A percentile compares a stretch with the other conserved stretches of the same genome.
These are phyloP conservation scores for Gymnogyps californianus DNA, from an alignment of 2,113 vertebrate genomes.

Conservation along the genomic window DNA sequence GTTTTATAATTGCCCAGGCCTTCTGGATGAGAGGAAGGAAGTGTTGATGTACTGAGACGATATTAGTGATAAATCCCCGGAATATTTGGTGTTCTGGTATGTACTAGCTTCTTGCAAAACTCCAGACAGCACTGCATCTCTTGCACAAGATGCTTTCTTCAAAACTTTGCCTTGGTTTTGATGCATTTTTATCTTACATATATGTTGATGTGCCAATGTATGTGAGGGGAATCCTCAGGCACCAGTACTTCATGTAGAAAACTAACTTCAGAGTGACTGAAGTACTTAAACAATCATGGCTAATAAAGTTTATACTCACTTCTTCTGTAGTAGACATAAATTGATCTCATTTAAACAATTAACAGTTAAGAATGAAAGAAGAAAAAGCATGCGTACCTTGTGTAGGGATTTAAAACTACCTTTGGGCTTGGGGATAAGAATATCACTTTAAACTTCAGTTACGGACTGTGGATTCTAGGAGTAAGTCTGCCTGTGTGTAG, in stretches of 20 bases:
- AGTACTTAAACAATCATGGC: neutral
- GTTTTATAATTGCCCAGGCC: neutral
- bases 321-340: neutral
- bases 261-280: neutral
- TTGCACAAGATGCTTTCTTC: neutral
- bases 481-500: neutral
- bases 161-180: neutral
- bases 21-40: neutral
- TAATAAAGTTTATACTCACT: neutral
- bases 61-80: neutral
- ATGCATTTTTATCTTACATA: neutral
- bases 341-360: neutral
- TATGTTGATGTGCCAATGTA: neutral
- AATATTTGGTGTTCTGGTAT: neutral
- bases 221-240: neutral
- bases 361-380: neutral
- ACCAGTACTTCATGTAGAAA: neutral
- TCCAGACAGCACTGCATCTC: neutral
- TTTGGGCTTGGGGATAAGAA: neutral
- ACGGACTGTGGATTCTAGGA: neutral
- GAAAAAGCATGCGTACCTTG: neutral
- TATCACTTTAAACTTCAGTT: neutral
- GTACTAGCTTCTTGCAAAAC: neutral
- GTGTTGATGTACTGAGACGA: neutral
- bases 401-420: neutral